Evolutionary conservation across 2,888 invertebrate genomes (phyloP).

Genomic region (Cephus runcator): DNA sequence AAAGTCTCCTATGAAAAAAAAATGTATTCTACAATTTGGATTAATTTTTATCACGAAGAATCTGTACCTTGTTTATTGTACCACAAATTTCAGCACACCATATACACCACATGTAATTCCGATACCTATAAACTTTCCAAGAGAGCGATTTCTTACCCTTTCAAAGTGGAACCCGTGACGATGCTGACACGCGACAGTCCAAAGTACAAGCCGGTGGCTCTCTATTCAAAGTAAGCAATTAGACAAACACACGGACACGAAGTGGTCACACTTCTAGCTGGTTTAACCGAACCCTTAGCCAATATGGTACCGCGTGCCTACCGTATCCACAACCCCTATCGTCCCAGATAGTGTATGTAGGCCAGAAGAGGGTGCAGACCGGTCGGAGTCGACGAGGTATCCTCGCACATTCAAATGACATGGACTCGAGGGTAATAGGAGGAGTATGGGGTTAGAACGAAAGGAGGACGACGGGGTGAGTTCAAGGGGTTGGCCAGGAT

Average conservation of each 20-base stretch:
- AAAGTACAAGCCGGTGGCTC: neutral
- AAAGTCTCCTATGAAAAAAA: neutral
- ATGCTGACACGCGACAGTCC: neutral
- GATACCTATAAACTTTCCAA: neutral
- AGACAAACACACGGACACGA: slow-evolving; percentile 34
- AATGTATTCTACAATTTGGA: neutral
- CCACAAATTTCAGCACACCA: neutral
- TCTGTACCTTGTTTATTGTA: neutral
- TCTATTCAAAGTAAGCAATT: slow-evolving; percentile 29
- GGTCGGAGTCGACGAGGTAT: neutral
- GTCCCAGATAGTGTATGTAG: neutral
- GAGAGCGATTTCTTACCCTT: neutral
- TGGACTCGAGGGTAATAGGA: neutral
- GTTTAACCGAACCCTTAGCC: slow-evolving; percentile 45
- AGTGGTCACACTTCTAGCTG: slow-evolving; percentile 46
- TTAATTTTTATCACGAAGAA: neutral
- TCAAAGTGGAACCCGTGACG: neutral
- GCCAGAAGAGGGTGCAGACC: neutral
- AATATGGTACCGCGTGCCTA: neutral
- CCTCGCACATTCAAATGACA: slow-evolving; percentile 10
- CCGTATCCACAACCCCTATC: neutral
- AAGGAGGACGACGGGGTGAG: slow-evolving; percentile 9
- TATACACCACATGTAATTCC: neutral
- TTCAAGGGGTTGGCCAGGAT: slow-evolving; percentile 21
- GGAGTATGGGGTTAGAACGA: neutral